Evolutionary conservation across 2,888 invertebrate genomes (phyloP).

Genomic region (Aphidius colemani): DNA sequence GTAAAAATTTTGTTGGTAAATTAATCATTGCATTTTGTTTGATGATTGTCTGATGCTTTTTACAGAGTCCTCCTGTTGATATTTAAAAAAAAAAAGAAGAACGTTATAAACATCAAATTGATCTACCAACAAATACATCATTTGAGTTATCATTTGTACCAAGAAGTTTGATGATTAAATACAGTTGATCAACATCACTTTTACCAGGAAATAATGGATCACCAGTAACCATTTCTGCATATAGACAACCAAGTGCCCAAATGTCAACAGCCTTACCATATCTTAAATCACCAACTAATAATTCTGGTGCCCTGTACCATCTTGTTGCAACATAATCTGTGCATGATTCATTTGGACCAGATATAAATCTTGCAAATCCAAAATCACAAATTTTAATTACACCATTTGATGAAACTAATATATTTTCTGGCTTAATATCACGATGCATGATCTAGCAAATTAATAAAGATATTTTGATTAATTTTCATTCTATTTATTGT

Average conservation of each 20-base stretch:
- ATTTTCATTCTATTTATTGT: slow-evolving; percentile 32
- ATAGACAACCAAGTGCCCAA: slow-evolving; percentile 86
- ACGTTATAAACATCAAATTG: background rate
- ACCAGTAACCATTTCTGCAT: slow-evolving; percentile 84
- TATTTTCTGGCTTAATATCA: slow-evolving; percentile 89
- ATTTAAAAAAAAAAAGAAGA: background rate
- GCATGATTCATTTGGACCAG: slow-evolving; percentile 76
- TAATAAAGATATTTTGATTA: background rate
- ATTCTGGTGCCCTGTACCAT: slow-evolving; percentile 88
- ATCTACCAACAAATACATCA: background rate
- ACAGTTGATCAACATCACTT: slow-evolving; percentile 87
- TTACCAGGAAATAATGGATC: slow-evolving; percentile 88
- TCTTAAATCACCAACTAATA: slow-evolving; percentile 79
- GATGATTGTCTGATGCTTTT: slow-evolving; percentile 45
- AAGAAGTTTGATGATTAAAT: slow-evolving; percentile 77
- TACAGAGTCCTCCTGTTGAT: slow-evolving; percentile 41
- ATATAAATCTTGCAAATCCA: slow-evolving; percentile 80
- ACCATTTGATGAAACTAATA: slow-evolving; percentile 78
- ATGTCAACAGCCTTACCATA: slow-evolving; percentile 80
- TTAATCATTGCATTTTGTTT: slow-evolving; percentile 41
- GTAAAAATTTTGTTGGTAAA: slow-evolving; percentile 22
- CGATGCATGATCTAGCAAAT: slow-evolving; percentile 76
- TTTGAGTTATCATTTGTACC: slow-evolving; percentile 61
- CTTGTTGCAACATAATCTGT: slow-evolving; percentile 90
- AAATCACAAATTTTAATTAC: slow-evolving; percentile 91